Conservation (phyloP, 2,797 vertebrate species). For the Halcyon chelicuti region DNA sequence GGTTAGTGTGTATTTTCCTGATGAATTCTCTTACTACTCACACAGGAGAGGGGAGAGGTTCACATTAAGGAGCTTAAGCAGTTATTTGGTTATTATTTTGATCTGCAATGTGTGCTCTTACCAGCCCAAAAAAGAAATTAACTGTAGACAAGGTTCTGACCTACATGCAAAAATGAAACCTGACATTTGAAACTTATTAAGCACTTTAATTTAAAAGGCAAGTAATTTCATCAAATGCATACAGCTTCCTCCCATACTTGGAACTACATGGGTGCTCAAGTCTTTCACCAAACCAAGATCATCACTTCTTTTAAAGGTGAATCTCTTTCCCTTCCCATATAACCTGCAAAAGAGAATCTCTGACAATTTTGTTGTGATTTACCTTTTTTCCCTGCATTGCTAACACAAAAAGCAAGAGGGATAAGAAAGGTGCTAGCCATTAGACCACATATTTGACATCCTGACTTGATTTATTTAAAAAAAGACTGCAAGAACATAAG, state of each 20-base stretch:
- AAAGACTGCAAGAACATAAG: slow-evolving; percentile 12
- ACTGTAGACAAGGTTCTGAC: slow-evolving; percentile 28
- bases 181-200: slow-evolving; percentile 60
- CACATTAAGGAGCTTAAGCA: background rate
- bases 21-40: background rate
- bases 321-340: background rate
- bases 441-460: background rate
- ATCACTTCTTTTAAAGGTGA: background rate
- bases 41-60: background rate
- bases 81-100: slow-evolving; percentile 51
- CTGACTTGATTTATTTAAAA: slow-evolving; percentile 19
- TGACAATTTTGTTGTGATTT: background rate
- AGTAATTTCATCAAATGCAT: background rate
- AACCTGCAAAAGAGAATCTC: background rate
- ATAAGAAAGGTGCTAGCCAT: background rate
- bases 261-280: background rate
- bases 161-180: slow-evolving; percentile 17
- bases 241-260: background rate
- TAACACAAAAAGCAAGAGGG: background rate
- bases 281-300: background rate
- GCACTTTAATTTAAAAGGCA: slow-evolving; percentile 33
- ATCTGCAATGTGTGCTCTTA: background rate
- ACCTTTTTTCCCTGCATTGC: background rate
- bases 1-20: background rate
- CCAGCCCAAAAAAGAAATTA: slow-evolving; percentile 19